Percentiles rank a stretch among this genome's conserved stretches.
These are phyloP conservation scores for Bergia sp. DNA, from an alignment of 92 coral and sea anemone species.

Conservation along the genomic window DNA sequence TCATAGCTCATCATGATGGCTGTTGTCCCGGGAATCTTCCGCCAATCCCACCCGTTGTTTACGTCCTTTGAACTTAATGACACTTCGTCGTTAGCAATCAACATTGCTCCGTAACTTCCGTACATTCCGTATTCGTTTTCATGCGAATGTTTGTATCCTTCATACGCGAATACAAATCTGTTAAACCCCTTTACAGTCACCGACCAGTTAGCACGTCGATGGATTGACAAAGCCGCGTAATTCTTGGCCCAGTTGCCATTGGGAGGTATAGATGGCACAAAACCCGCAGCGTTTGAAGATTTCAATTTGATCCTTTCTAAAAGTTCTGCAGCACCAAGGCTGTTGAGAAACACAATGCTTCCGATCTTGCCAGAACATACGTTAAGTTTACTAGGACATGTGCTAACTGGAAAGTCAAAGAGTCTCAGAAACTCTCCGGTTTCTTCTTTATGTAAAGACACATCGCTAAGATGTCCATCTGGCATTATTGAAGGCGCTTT, in stretches of 20 bases:
- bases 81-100: slow-evolving; percentile 46
- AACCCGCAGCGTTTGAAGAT: neutral
- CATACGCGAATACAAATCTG: slow-evolving; percentile 44
- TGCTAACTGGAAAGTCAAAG: slow-evolving; percentile 3
- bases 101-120: slow-evolving; percentile 44
- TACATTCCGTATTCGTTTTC: slow-evolving; percentile 53
- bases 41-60: slow-evolving; percentile 53
- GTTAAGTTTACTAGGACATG: slow-evolving; percentile 22
- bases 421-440: slow-evolving; percentile 34
- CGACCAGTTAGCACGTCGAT: slow-evolving; percentile 54
- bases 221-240: slow-evolving; percentile 52
- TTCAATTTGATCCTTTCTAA: slow-evolving; percentile 36
- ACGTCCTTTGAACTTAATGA: slow-evolving; percentile 47
- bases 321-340: slow-evolving; percentile 46
- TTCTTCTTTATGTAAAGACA: neutral
- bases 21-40: slow-evolving; percentile 55
- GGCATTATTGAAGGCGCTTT: slow-evolving; percentile 20
- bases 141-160: slow-evolving; percentile 19
- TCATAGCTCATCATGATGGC: slow-evolving; percentile 1
- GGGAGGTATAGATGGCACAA: slow-evolving; percentile 9
- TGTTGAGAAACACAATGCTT: slow-evolving; percentile 35
- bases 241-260: slow-evolving; percentile 60
- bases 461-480: slow-evolving; percentile 13
- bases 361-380: slow-evolving; percentile 40
- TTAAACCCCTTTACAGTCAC: slow-evolving; percentile 58